A percentile compares a stretch with the other conserved stretches of the same genome.
Conservation (phyloP, 2,888 invertebrate species). For the Philaethria dido region DNA sequence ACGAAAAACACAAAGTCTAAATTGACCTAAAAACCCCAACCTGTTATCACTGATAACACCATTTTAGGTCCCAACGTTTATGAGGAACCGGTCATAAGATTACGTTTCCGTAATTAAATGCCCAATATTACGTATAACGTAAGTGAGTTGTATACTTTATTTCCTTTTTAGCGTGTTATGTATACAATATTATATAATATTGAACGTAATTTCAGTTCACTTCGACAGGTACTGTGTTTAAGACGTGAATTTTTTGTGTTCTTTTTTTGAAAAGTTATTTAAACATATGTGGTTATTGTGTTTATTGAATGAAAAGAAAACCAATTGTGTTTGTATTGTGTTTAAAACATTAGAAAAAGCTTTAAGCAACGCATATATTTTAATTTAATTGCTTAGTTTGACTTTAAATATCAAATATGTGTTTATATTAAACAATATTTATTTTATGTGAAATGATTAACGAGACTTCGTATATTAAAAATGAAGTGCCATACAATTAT, state of each 20-base stretch:
- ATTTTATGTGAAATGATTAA: no score
- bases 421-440: background rate
- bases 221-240: slow-evolving; percentile 20
- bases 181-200: slow-evolving; percentile 32
- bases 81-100: background rate
- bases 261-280: background rate
- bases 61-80: background rate
- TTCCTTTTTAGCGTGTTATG: slow-evolving; percentile 36
- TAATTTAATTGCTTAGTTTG: no score
- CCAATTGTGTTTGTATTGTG: background rate
- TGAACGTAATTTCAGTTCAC: slow-evolving; percentile 30
- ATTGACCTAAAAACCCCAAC: slow-evolving; percentile 7
- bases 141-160: slow-evolving; percentile 10
- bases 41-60: slow-evolving; percentile 16
- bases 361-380: background rate
- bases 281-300: background rate
- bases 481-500: slow-evolving; percentile 3
- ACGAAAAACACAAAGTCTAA: background rate
- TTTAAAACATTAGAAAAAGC: background rate
- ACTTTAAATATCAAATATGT: background rate
- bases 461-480: background rate
- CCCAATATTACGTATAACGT: slow-evolving; percentile 35
- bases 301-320: background rate
- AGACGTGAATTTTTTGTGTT: slow-evolving; percentile 28
- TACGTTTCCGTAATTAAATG: slow-evolving; percentile 39